phyloP scores from a whole-genome alignment of 2,888 invertebrate genomes.

The Villa cingulata region DNA sequence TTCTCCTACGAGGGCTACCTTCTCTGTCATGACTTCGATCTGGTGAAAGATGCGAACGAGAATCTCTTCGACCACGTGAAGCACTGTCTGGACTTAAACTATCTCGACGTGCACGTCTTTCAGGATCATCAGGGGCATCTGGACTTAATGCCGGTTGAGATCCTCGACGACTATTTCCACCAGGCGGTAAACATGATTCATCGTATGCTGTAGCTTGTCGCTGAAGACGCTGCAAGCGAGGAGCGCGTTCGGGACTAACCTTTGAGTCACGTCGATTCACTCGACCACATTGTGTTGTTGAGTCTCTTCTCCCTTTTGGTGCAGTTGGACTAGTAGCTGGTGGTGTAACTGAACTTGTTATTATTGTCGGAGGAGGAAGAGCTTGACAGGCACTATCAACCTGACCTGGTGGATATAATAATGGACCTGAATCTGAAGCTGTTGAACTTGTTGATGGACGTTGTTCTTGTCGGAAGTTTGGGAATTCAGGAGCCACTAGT shows the following conservation, averaged over 20 bases:
- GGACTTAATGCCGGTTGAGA: conserved; percentile 75
- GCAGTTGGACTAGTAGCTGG: conserved; percentile 66
- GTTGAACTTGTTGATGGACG: conserved; percentile 60
- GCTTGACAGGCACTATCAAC: conserved; percentile 50
- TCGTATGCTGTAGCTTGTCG: conserved; percentile 82
- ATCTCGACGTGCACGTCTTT: conserved; percentile 64
- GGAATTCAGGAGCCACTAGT: conserved; percentile 39
- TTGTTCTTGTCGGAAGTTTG: conserved; percentile 44
- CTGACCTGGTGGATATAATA: conserved; percentile 29
- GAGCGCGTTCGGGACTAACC: conserved; percentile 53
- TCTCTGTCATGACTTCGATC: conserved; percentile 70
- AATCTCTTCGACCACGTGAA: conserved; percentile 57
- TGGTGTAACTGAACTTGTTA: conserved; percentile 70
- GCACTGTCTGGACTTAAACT: conserved; percentile 86
- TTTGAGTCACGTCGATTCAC: conserved; percentile 52
- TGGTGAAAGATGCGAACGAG: conserved; percentile 64
- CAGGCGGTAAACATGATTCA: conserved; percentile 63
- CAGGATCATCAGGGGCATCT: conserved; percentile 56
- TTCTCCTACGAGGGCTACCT: conserved; percentile 59
- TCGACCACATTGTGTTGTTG: conserved; percentile 69
- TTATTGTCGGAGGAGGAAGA: conserved; percentile 60
- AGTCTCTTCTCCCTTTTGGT: conserved; percentile 55
- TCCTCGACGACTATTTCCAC: conserved; percentile 53
- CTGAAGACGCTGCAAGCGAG: conserved; percentile 53
- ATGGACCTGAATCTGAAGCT: conserved; percentile 53